These are phyloP conservation scores for Protonibea diacanthus DNA, from an alignment of 2,797 vertebrate genomes.

Conservation along the genomic window DNA sequence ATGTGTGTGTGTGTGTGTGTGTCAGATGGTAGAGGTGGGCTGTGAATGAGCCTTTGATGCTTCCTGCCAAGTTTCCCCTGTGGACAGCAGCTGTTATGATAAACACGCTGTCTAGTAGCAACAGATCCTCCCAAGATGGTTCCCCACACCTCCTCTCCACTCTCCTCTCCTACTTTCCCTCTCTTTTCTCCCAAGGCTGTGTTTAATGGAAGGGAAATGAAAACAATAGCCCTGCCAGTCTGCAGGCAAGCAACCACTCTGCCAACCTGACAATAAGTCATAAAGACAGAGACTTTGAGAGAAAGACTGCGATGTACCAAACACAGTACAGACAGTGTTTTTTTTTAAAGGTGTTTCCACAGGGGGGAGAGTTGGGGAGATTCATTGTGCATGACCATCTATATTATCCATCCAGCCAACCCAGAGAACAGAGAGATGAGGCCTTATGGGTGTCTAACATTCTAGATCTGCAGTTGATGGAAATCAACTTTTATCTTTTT, in stretches of 20 bases:
- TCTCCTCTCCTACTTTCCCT: constrained; percentile 58
- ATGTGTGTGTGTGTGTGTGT: constrained; percentile 46
- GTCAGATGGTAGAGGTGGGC: constrained; percentile 79
- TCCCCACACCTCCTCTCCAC: constrained; percentile 61
- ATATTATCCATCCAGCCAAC: constrained; percentile 37
- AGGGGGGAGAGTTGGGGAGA: constrained; percentile 5
- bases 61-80: constrained; percentile 83
- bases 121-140: constrained; percentile 80
- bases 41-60: constrained; percentile 81
- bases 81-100: constrained; percentile 86
- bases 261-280: constrained; percentile 70
- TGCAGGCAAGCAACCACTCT: constrained; percentile 61
- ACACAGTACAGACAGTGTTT: constrained; percentile 42
- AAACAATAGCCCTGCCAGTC: constrained; percentile 80
- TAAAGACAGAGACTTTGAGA: constrained; percentile 48
- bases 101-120: constrained; percentile 84
- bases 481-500: constrained; percentile 38
- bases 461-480: constrained; percentile 40
- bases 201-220: constrained; percentile 83
- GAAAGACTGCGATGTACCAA: constrained; percentile 45
- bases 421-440: constrained; percentile 21
- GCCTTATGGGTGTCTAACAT: constrained; percentile 7
- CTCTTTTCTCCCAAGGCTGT: constrained; percentile 69
- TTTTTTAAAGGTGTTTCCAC: constrained; percentile 40
- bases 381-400: constrained; percentile 49